A percentile compares a stretch with the other conserved stretches of the same genome.
These are phyloP conservation scores for Aphelinus atriplicis DNA, from an alignment of 1,140 invertebrate species.

Conservation along the genomic window DNA sequence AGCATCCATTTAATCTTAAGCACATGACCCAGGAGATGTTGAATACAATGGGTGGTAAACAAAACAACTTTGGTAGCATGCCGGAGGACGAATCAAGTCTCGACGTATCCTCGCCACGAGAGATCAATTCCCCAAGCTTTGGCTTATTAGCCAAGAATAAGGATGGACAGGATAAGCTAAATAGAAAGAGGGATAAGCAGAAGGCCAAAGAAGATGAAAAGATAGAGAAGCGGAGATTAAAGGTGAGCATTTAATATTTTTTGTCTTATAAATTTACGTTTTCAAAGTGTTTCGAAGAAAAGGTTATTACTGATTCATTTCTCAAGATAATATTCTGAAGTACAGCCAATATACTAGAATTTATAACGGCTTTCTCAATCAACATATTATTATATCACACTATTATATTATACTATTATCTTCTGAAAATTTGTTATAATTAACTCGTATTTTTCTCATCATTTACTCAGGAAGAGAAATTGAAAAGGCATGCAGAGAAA, in stretches of 20 bases:
- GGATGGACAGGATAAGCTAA: conserved; percentile 72
- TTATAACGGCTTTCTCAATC: too few species aligned
- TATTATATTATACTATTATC: too few species aligned
- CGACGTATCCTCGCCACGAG: conserved; percentile 74
- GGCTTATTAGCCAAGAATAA: conserved; percentile 72
- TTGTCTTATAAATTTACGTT: too few species aligned
- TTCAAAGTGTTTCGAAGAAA: too few species aligned
- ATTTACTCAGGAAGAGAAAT: conserved; percentile 69
- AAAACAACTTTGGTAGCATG: conserved; percentile 64
- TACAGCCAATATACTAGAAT: neutral
- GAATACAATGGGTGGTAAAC: conserved; percentile 59
- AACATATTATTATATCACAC: too few species aligned
- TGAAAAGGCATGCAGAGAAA: conserved; percentile 76
- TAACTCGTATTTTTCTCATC: neutral
- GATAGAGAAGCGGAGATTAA: conserved; percentile 75
- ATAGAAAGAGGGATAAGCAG: conserved; percentile 76
- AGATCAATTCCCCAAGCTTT: conserved; percentile 77
- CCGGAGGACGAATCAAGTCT: conserved; percentile 76
- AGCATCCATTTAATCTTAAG: conserved; percentile 62
- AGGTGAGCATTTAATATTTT: conserved; percentile 50
- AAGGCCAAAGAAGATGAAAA: conserved; percentile 84
- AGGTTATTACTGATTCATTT: neutral
- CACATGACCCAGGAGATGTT: conserved; percentile 64
- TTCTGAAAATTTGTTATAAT: too few species aligned
- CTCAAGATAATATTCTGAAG: neutral